Evolutionary conservation across 2,113 vertebrate genomes (phyloP), one percentile per base, ranked within the genome.

Genomic region (Myiozetetes cayanensis): DNA sequence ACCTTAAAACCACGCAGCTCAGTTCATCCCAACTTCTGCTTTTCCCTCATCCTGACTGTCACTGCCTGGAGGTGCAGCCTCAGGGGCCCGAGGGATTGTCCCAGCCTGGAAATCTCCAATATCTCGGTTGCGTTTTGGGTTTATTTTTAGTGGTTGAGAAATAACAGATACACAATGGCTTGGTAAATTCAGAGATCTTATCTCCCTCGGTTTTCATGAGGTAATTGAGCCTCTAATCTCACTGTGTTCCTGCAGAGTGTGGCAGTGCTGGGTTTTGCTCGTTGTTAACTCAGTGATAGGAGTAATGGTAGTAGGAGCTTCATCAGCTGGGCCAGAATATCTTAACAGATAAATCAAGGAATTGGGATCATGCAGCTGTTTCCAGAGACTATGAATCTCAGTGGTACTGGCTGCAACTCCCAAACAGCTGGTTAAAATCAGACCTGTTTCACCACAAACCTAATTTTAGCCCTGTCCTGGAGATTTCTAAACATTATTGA

Each of bases 161-260:
- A 63, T 55, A 88, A 14, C 47, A 24, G 56, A 33, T 44, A 20
- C 6, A 10, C 1, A 4, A 12, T n/a, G 39, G 18, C 43, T 33
- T 22, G 25, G 65, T 46, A 47, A 67, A 24, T 4, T 11, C n/a
- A 18, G 44, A 61, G 72, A 50, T 78, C 41, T 41, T 79, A 70
- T 85, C 80, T 61, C 0, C 9, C 4, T 12, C 28, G 16, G 28
- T 12, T 66, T 74, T 63, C 28, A 4, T 12, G 35, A 87, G 58
- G 47, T 52, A 41, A 46, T 14, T 9, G 33, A 68, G 78, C 27
- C 20, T 1, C 37, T 18, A 3, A 49, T 49, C 10, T 49, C 22
- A 1, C 2, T 6, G 56, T 12, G 25, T 37, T 49, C 4, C 14
- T 52, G 4, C 61, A 59, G 63, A 1, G 11, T 10, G 0, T 2